Percentiles rank a stretch among this genome's conserved stretches.
Evolutionary conservation across 2,113 vertebrate genomes (phyloP).

Genomic region (Eublepharis macularius): DNA sequence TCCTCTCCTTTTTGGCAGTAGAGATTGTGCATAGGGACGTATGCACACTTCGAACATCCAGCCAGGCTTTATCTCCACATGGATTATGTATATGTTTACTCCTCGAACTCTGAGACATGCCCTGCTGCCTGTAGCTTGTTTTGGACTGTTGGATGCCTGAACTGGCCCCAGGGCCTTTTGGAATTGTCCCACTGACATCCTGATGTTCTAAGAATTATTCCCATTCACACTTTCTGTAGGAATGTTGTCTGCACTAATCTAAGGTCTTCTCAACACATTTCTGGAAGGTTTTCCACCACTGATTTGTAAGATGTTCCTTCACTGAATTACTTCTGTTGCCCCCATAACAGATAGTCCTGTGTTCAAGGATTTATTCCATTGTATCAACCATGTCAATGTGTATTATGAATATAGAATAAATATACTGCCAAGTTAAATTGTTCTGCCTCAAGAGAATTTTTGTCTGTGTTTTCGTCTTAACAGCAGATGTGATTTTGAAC

Average conservation of each 20-base stretch:
- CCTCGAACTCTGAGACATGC: neutral
- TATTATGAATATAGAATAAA: conserved; percentile 58
- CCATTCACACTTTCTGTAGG: neutral
- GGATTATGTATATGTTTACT: neutral
- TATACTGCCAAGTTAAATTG: conserved; percentile 39
- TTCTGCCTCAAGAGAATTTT: neutral
- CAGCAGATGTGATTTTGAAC: neutral
- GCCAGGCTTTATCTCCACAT: neutral
- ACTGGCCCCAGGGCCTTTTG: neutral
- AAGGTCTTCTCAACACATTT: neutral
- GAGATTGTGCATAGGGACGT: neutral
- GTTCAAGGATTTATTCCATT: conserved; percentile 38
- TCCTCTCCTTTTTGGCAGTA: neutral
- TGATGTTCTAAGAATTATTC: conserved; percentile 1
- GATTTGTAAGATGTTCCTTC: conserved; percentile 20
- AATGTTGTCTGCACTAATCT: conserved; percentile 17
- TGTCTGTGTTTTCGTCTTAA: neutral
- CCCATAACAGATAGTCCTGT: conserved; percentile 19
- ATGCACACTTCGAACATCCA: neutral
- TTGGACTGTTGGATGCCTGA: neutral
- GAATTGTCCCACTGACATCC: neutral
- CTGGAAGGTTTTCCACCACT: neutral
- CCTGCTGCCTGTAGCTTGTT: neutral
- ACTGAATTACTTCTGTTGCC: conserved; percentile 35
- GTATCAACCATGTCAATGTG: conserved; percentile 42